Percentiles rank a stretch among this genome's conserved stretches.
Evolutionary conservation across 1,140 invertebrate genomes (phyloP).

Genomic region (Armadillidium nasatum): DNA sequence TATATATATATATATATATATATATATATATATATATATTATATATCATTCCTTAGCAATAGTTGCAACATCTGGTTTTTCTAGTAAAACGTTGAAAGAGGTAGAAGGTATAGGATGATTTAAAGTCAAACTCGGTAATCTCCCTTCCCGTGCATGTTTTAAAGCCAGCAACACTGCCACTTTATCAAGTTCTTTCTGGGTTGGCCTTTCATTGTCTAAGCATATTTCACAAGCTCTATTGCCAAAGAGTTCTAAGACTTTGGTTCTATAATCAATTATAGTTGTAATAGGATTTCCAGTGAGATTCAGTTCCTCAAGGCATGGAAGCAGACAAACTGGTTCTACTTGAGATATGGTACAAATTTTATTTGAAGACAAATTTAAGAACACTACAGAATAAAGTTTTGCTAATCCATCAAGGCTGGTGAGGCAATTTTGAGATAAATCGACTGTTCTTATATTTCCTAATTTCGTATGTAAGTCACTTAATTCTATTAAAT

Average conservation of each 20-base stretch:
- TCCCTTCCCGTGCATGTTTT: slow-evolving; percentile 61
- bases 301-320: slow-evolving; percentile 76
- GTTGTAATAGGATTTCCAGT: slow-evolving; percentile 85
- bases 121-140: not conserved
- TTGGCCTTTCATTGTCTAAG: slow-evolving; percentile 79
- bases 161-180: slow-evolving; percentile 82
- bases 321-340: slow-evolving; percentile 71
- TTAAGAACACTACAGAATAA: slow-evolving; percentile 74
- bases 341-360: slow-evolving; percentile 73
- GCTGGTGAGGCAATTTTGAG: slow-evolving; percentile 74
- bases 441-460: slow-evolving; percentile 77
- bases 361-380: slow-evolving; percentile 81
- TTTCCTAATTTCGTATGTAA: slow-evolving; percentile 83
- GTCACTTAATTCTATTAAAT: slow-evolving; percentile 59
- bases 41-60: not conserved
- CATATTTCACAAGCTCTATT: slow-evolving; percentile 68
- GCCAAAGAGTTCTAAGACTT: slow-evolving; percentile 77
- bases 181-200: slow-evolving; percentile 83
- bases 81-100: not conserved
- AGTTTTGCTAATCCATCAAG: slow-evolving; percentile 74
- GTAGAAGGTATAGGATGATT: not conserved
- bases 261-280: slow-evolving; percentile 81
- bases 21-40: no score
- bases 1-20: no score
- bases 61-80: not conserved